phyloP scores from a whole-genome alignment of 2,113 vertebrate genomes.

The Pseudorasbora parva region DNA sequence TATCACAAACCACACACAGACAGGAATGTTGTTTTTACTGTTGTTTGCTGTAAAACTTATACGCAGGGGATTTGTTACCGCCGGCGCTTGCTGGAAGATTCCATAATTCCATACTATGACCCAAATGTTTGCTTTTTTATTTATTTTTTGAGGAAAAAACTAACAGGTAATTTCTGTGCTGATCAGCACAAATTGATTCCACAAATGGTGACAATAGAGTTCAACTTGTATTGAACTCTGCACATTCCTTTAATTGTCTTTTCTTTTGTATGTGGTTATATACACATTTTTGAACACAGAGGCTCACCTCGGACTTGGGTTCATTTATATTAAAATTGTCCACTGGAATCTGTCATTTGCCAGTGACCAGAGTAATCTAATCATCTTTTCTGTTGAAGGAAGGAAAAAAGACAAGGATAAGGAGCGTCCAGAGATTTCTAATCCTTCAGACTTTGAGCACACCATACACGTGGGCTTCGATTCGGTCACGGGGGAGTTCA shows the following conservation, averaged over 20 bases:
- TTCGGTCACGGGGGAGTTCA: constrained; percentile 97
- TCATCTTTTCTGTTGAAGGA: constrained; percentile 67
- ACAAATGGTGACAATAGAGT: neutral
- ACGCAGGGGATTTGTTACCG: neutral
- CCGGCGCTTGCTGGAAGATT: no score
- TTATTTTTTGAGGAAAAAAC: neutral
- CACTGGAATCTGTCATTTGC: neutral
- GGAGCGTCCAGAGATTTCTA: constrained; percentile 95
- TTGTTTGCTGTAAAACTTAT: neutral
- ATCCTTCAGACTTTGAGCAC: constrained; percentile 96
- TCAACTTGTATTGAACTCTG: neutral
- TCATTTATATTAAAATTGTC: neutral
- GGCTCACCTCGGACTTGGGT: neutral
- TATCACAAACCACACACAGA: neutral
- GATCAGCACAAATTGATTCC: no score
- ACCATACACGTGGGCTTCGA: constrained; percentile 98
- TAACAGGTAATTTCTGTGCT: no score
- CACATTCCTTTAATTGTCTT: neutral
- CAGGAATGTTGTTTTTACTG: neutral
- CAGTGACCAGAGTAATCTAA: constrained; percentile 18
- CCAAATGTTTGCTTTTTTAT: neutral
- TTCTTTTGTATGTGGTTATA: neutral
- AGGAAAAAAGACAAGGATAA: constrained; percentile 95
- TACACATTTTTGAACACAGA: neutral
- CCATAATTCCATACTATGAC: neutral